phyloP scores from a whole-genome alignment of 2,113 vertebrate genomes.

The Ctenomys sociabilis region DNA sequence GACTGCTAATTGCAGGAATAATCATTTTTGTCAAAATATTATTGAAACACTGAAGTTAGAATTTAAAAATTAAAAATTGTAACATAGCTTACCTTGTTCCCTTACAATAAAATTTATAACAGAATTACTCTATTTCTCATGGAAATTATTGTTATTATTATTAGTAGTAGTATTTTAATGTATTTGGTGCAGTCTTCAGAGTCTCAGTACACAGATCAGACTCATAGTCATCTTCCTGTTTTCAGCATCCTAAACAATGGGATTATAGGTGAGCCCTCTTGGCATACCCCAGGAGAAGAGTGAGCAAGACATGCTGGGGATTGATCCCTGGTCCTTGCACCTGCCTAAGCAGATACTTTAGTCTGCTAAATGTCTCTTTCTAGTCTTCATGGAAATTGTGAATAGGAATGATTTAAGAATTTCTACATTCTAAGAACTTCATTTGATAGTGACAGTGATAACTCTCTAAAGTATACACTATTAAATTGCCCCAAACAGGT shows the following conservation, averaged over 20 bases:
- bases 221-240: too few species aligned
- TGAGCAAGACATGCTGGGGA: too few species aligned
- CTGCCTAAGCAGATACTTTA: too few species aligned
- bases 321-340: too few species aligned
- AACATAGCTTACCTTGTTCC: not conserved
- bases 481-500: not conserved
- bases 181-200: too few species aligned
- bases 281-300: too few species aligned
- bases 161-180: too few species aligned
- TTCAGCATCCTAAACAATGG: too few species aligned
- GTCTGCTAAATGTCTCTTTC: too few species aligned
- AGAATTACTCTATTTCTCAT: not conserved
- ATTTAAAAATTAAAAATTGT: not conserved
- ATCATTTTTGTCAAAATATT: constrained; percentile 21
- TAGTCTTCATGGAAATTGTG: not conserved
- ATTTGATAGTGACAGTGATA: not conserved
- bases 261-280: too few species aligned
- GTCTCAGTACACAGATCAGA: too few species aligned
- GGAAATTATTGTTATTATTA: not conserved
- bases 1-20: not conserved
- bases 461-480: fast-evolving
- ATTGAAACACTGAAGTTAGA: not conserved
- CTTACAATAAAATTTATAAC: not conserved
- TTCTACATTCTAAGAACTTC: not conserved
- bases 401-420: not conserved